Evolutionary conservation across 2,113 vertebrate genomes (phyloP).

Genomic region (Leptosomus discolor): DNA sequence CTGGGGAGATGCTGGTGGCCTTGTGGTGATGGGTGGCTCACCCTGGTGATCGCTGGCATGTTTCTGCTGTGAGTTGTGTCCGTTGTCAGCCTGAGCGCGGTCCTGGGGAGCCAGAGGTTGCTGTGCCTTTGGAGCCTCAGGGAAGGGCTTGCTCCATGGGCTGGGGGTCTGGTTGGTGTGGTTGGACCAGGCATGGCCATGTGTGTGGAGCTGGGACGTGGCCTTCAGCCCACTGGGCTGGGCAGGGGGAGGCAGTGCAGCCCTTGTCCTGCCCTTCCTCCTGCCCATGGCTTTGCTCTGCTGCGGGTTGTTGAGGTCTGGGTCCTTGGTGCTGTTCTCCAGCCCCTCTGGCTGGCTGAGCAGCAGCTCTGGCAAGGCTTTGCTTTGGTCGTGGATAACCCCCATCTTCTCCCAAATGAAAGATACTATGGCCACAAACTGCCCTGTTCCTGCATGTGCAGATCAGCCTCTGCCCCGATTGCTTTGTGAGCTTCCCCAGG

Average conservation of each 20-base stretch:
- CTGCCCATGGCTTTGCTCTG: not conserved
- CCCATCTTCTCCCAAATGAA: fast-evolving
- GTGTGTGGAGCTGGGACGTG: not conserved
- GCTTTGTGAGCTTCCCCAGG: not conserved
- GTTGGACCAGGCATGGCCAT: not conserved
- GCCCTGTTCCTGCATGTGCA: not conserved
- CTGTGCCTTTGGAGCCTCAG: not conserved
- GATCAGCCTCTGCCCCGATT: not conserved
- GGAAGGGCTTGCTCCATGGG: not conserved
- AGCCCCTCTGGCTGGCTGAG: not conserved
- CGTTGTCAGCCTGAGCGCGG: fast-evolving
- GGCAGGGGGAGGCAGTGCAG: not conserved
- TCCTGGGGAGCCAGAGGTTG: not conserved
- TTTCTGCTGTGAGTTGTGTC: not conserved
- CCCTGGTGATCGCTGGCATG: fast-evolving
- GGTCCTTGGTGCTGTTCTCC: not conserved
- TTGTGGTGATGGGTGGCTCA: not conserved
- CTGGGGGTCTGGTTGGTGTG: fast-evolving
- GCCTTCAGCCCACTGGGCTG: not conserved
- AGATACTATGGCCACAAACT: not conserved
- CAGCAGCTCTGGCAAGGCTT: not conserved
- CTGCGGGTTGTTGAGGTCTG: not conserved
- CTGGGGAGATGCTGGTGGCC: not conserved
- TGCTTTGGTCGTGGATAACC: not conserved
- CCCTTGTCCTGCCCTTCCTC: not conserved